phyloP scores from a whole-genome alignment of 2,113 vertebrate genomes.

The Colossoma macropomum region DNA sequence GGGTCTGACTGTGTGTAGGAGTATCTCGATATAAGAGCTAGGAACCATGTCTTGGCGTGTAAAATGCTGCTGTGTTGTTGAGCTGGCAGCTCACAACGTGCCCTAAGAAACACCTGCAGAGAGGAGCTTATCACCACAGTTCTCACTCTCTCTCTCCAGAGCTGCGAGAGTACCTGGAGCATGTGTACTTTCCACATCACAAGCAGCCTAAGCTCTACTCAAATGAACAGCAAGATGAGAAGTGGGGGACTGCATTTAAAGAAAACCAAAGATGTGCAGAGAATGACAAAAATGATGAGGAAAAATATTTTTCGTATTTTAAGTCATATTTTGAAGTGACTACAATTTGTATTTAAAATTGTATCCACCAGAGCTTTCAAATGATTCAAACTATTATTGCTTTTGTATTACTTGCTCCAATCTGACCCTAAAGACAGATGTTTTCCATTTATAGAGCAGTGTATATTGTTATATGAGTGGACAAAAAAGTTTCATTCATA shows the following conservation, averaged over 20 bases:
- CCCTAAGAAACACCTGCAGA: constrained; percentile 43
- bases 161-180: background rate
- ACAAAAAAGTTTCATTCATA: no score
- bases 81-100: constrained; percentile 7
- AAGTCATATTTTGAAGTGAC: background rate
- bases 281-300: background rate
- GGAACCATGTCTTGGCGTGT: constrained; percentile 43
- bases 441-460: no score
- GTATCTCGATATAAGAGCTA: background rate
- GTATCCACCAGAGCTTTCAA: no score
- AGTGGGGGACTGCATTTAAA: background rate
- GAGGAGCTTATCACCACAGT: constrained; percentile 2
- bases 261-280: background rate
- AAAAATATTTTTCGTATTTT: no score
- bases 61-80: constrained; percentile 31
- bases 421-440: no score
- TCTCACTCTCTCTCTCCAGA: background rate
- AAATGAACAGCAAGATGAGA: background rate
- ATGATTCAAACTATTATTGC: no score
- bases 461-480: no score
- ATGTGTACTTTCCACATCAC: background rate
- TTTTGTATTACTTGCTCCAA: no score
- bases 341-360: background rate
- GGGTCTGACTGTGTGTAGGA: constrained; percentile 22
- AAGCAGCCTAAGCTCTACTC: background rate